Evolutionary conservation across 2,888 invertebrate genomes (phyloP).

Genomic region (Xanthorhoe designata): DNA sequence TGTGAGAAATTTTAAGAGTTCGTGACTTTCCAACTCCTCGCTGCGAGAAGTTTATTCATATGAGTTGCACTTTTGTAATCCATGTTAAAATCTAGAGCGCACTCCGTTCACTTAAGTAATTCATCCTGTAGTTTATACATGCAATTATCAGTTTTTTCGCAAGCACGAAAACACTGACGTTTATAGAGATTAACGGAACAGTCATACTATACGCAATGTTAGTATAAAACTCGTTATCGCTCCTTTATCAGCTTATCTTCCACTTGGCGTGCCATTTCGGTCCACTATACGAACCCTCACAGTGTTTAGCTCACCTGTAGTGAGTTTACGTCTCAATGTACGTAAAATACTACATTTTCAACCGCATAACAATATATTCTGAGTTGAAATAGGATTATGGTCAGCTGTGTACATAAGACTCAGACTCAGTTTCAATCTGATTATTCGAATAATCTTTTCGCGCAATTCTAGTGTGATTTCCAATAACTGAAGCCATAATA

Average conservation of each 20-base stretch:
- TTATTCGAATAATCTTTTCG: conserved; percentile 43
- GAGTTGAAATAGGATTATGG: conserved; percentile 23
- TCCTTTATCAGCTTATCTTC: conserved; percentile 82
- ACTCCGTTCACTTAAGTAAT: conserved; percentile 17
- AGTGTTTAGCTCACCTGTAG: conserved; percentile 66
- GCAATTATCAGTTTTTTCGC: conserved; percentile 24
- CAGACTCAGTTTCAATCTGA: conserved; percentile 48
- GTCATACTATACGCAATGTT: conserved; percentile 66
- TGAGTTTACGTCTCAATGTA: conserved; percentile 60
- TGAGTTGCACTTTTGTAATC: conserved; percentile 29
- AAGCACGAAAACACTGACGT: conserved; percentile 24
- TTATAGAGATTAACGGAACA: conserved; percentile 46
- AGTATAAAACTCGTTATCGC: conserved; percentile 71
- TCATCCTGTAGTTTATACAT: conserved; percentile 24
- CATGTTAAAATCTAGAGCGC: conserved; percentile 29
- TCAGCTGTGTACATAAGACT: conserved; percentile 46
- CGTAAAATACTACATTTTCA: conserved; percentile 36
- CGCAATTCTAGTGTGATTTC: conserved; percentile 45
- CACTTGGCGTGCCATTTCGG: conserved; percentile 76
- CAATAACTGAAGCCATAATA: conserved; percentile 39
- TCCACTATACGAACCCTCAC: conserved; percentile 65
- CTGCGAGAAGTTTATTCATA: conserved; percentile 39
- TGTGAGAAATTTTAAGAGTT: conserved; percentile 61
- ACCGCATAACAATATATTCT: conserved; percentile 52
- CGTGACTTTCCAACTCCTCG: conserved; percentile 60